These are phyloP conservation scores for Pocillopora meandrina DNA, from an alignment of 92 coral and sea anemone genomes.

Conservation along the genomic window DNA sequence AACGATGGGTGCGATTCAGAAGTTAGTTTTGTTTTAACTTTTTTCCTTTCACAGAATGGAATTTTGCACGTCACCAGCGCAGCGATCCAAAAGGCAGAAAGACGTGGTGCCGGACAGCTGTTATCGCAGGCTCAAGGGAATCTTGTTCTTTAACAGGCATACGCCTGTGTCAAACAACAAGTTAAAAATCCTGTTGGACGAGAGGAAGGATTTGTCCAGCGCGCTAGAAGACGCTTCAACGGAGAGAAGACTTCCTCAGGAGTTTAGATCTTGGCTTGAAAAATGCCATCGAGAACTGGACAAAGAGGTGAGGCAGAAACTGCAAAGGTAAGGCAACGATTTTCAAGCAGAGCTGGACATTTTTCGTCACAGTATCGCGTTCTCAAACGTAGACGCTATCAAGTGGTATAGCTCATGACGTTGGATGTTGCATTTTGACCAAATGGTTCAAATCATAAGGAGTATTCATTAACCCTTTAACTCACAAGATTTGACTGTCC, in stretches of 20 bases:
- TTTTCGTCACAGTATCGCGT: too few species aligned
- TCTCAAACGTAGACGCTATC: too few species aligned
- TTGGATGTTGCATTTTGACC: too few species aligned
- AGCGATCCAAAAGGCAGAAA: slow-evolving; percentile 78
- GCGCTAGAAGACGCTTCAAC: slow-evolving; percentile 91
- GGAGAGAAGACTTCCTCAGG: slow-evolving; percentile 80
- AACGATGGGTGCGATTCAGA: too few species aligned
- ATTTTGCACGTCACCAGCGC: slow-evolving; percentile 70
- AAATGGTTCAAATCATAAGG: too few species aligned
- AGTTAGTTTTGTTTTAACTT: too few species aligned
- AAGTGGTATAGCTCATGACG: too few species aligned
- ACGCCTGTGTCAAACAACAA: slow-evolving; percentile 89
- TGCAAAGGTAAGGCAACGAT: background rate
- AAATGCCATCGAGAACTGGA: slow-evolving; percentile 83
- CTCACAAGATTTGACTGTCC: too few species aligned
- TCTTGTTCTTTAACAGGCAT: slow-evolving; percentile 81
- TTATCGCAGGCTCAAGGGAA: slow-evolving; percentile 79
- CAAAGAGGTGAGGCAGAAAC: slow-evolving; percentile 63
- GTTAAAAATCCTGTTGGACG: slow-evolving; percentile 79
- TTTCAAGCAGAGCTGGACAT: background rate
- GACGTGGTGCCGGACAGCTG: slow-evolving; percentile 80
- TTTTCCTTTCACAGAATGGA: slow-evolving; percentile 55
- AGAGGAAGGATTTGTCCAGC: slow-evolving; percentile 80
- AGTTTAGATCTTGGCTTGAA: slow-evolving; percentile 80
- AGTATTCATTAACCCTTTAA: too few species aligned